A percentile compares a stretch with the other conserved stretches of the same genome.
Evolutionary conservation across 1,140 invertebrate genomes (phyloP).

Genomic region (Bombus polaris): DNA sequence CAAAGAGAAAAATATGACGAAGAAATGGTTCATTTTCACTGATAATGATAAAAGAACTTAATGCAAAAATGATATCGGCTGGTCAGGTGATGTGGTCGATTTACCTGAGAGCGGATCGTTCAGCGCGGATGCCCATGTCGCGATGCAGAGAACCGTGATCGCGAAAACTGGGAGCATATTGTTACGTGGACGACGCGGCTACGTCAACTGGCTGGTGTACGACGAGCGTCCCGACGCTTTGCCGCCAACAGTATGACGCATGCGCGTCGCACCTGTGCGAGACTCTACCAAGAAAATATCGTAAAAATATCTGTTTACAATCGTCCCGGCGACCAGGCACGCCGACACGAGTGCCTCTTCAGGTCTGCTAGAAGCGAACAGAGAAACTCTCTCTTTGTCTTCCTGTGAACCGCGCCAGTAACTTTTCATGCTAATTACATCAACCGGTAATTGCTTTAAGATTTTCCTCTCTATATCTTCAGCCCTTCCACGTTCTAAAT

Average conservation of each 20-base stretch:
- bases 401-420: not conserved
- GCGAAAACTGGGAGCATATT: conserved; percentile 76
- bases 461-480: conserved; percentile 21
- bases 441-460: conserved; percentile 41
- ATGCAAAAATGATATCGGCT: not conserved
- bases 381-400: not conserved
- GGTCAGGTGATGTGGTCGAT: conserved; percentile 30
- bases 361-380: not conserved
- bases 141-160: conserved; percentile 75
- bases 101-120: conserved; percentile 80
- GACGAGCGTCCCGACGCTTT: conserved; percentile 61
- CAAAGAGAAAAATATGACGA: not conserved
- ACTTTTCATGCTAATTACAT: conserved; percentile 36
- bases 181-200: conserved; percentile 78
- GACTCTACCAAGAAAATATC: not conserved
- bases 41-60: not conserved
- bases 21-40: not conserved
- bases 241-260: conserved; percentile 66
- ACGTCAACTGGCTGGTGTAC: conserved; percentile 78
- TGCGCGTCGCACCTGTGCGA: conserved; percentile 10
- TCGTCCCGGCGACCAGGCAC: conserved; percentile 7
- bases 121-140: conserved; percentile 75
- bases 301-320: conserved; percentile 46
- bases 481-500: not conserved
- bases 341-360: conserved; percentile 21